Base-by-base conservation (phyloP, 2,888 invertebrate genomes). In the Arenicola marina region DNA sequence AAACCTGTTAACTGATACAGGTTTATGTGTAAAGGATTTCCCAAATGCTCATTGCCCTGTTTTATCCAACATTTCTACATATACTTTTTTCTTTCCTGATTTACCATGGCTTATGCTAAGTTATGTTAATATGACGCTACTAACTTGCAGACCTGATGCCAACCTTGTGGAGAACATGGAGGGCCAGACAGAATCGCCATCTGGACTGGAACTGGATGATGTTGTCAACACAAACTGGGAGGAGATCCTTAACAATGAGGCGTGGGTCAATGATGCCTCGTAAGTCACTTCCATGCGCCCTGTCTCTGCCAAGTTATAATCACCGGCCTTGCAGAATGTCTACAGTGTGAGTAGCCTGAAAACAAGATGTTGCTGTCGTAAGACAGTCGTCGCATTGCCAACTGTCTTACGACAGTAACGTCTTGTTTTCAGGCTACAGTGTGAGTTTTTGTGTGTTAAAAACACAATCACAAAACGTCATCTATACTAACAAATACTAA, bases 211-310 rank as follows among this genome's bases (percentile, higher is more conserved):
- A 75, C 76, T 88, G 48, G 87, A 87, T 51, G 87, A 87, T 75
- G 87, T 88, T 11, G 82, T 85, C 34, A 86, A 87, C 28, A 86
- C 87, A 67, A 86, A 87, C 68, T 83, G 88, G 70, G 89, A 89
- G 69, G 86, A 87, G 74, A 87, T 89, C 29, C 80, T 89, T 48
- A 85, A 87, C 45, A 87, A 88, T 76, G 87, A 88, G 68, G 86
- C 87, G 71, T 90, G 90, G 90, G 87, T 90, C 18, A 89, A 89
- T 74, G 90, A 91, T 83, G 89, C 89, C 3, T 88, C 89, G 83
- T 83, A 74, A 75, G 82, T 77, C 15, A 15, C 29, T 29, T 28
- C 11, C 24, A 48, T 48, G 11, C n/a, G n/a, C n/a, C n/a, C n/a
- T n/a, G n/a, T n/a, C n/a, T n/a, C n/a, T n/a, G n/a, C n/a, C n/a